Evolutionary conservation across 2,113 vertebrate species (phyloP).

Genomic region (Pseudolaguvia tuberculata): DNA sequence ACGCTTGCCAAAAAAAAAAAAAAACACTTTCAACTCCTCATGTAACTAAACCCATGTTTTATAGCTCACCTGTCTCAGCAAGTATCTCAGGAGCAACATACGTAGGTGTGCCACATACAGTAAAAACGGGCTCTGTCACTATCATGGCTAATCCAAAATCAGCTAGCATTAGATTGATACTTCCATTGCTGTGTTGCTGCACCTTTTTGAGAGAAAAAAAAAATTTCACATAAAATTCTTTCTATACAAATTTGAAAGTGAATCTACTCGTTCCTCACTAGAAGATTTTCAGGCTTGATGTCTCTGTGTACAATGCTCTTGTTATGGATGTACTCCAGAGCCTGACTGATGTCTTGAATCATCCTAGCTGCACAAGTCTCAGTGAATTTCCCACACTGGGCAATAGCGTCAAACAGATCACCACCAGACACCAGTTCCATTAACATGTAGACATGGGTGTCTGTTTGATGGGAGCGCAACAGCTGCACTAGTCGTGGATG

Average conservation of each 20-base stretch:
- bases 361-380: constrained; percentile 81
- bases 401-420: constrained; percentile 92
- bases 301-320: constrained; percentile 91
- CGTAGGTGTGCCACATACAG: constrained; percentile 96
- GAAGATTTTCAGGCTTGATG: constrained; percentile 93
- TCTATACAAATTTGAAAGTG: not conserved
- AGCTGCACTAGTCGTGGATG: constrained; percentile 88
- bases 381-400: constrained; percentile 81
- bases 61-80: constrained; percentile 81
- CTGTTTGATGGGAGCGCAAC: constrained; percentile 83
- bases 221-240: not conserved
- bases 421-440: constrained; percentile 89
- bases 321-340: constrained; percentile 85
- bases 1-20: too few species aligned
- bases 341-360: constrained; percentile 83
- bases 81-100: constrained; percentile 98
- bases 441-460: constrained; percentile 82
- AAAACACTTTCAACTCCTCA: not conserved
- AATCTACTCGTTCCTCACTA: constrained; percentile 73
- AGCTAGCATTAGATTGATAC: constrained; percentile 83
- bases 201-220: constrained; percentile 65
- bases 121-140: constrained; percentile 89
- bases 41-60: not conserved
- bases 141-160: constrained; percentile 96
- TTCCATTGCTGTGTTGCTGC: constrained; percentile 76